These are phyloP conservation scores for Schizopygopsis pylzovi DNA, from an alignment of 2,797 vertebrate genomes.

Conservation along the genomic window DNA sequence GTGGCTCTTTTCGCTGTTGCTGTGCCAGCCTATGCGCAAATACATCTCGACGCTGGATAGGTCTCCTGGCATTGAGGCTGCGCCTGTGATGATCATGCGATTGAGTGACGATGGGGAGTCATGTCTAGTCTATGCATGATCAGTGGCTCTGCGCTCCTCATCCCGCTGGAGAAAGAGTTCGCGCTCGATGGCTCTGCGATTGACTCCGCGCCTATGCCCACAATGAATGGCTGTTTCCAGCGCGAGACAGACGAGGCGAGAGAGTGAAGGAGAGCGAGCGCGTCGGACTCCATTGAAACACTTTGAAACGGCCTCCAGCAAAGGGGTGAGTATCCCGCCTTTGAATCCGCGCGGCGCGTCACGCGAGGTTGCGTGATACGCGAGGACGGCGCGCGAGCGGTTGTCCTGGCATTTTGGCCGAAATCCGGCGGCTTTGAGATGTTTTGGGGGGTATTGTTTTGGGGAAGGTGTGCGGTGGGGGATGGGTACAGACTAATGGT, in stretches of 20 bases:
- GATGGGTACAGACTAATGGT: conserved; percentile 63
- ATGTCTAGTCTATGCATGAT: conserved; percentile 73
- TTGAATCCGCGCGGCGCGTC: conserved; percentile 65
- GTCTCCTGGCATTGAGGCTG: conserved; percentile 71
- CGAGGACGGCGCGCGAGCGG: conserved; percentile 45
- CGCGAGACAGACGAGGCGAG: conserved; percentile 64
- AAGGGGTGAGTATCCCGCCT: conserved; percentile 77
- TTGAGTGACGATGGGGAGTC: conserved; percentile 73
- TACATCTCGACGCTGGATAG: conserved; percentile 66
- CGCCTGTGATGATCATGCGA: conserved; percentile 73
- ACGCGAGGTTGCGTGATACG: conserved; percentile 69
- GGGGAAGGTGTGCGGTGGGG: conserved; percentile 64
- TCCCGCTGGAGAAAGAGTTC: conserved; percentile 73
- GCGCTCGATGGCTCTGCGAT: conserved; percentile 80
- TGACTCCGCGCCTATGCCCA: conserved; percentile 76
- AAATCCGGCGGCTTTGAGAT: conserved; percentile 52
- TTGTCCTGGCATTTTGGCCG: conserved; percentile 54
- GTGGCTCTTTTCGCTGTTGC: conserved; percentile 61
- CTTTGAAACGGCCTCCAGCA: conserved; percentile 74
- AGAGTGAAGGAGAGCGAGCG: conserved; percentile 66
- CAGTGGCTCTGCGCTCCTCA: conserved; percentile 77
- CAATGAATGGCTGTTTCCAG: conserved; percentile 90
- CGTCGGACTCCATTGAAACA: conserved; percentile 70
- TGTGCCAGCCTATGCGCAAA: conserved; percentile 76
- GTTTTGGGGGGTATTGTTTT: conserved; percentile 66